phyloP scores from a whole-genome alignment of 2,797 vertebrate genomes.

The Myripristis murdjan region DNA sequence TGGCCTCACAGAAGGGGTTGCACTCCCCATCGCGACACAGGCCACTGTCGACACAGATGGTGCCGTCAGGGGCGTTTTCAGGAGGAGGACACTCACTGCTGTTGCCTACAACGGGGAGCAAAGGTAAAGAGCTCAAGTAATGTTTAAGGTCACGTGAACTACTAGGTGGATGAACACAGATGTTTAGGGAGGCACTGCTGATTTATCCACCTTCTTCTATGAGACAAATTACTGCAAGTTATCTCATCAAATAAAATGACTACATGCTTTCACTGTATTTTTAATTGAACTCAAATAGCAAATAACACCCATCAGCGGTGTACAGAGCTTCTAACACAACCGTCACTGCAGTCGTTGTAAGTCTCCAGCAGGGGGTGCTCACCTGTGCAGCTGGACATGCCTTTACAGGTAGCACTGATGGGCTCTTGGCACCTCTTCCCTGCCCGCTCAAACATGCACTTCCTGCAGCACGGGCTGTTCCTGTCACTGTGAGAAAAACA shows the following conservation, averaged over 20 bases:
- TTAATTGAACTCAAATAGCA: neutral
- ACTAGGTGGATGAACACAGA: neutral
- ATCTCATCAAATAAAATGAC: neutral
- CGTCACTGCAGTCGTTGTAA: neutral
- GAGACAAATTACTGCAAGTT: neutral
- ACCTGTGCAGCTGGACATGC: constrained; percentile 94
- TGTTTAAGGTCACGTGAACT: neutral
- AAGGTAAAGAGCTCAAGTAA: neutral
- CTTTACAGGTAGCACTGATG: constrained; percentile 97
- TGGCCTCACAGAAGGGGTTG: constrained; percentile 93
- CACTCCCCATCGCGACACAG: constrained; percentile 92
- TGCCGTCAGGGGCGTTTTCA: constrained; percentile 87
- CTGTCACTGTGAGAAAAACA: constrained; percentile 87
- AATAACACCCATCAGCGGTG: neutral
- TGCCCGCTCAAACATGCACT: constrained; percentile 89
- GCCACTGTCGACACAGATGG: constrained; percentile 93
- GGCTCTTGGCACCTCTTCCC: constrained; percentile 94
- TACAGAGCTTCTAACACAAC: neutral
- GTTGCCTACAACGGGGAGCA: constrained; percentile 81
- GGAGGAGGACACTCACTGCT: constrained; percentile 95
- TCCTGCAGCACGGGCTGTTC: constrained; percentile 95
- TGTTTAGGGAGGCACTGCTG: neutral
- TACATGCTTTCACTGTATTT: neutral
- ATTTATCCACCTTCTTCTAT: neutral
- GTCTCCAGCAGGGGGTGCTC: constrained; percentile 62